Base-by-base conservation (phyloP, 2,113 vertebrate genomes). In the Sialia sialis region DNA sequence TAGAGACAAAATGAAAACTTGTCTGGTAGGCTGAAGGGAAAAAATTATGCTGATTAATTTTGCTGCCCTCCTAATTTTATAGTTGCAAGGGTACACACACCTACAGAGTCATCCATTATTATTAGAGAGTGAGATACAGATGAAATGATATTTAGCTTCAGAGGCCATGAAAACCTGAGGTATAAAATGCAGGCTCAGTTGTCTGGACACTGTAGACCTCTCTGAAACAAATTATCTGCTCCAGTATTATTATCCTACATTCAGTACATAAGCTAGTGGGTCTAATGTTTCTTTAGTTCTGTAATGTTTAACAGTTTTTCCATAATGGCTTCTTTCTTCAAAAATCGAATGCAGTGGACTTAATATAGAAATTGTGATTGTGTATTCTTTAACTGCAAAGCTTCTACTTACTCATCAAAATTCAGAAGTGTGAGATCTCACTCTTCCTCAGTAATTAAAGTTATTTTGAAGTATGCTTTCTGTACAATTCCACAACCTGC, bases 401-500 rank as follows among this genome's bases (percentile, higher is more conserved):
- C 58, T 90, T 68, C 62, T 75, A 25, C 85, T 78, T 93, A 59
- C 32, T 82, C 70, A 69, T 72, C 66, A 64, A 75, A 84, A 64
- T 44, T 69, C 66, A 73, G 46, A 49, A 52, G 22, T 72, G 66
- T 30, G 44, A 91, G 39, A 79, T 79, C 49, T 93, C 7, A 0
- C 66, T 70, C 8, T 85, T 91, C 30, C 25, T 89, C n/a, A 36
- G 34, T 78, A 84, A 75, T 44, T 29, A 10, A 56, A 64, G 38
- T 90, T 92, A 69, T 58, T 96, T 70, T 87, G 43, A 76, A 52
- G n/a, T 16, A 22, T 79, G 19, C 22, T 81, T 84, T 89, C 64
- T 81, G 38, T 68, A 81, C 58, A 77, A 27, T 46, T 87, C n/a
- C 23, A 67, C 52, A 91, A 41, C 68, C 56, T 77, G 48, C 67